Evolutionary conservation across 2,113 vertebrate genomes (phyloP).

Genomic region (Pachypanchax playfairii): DNA sequence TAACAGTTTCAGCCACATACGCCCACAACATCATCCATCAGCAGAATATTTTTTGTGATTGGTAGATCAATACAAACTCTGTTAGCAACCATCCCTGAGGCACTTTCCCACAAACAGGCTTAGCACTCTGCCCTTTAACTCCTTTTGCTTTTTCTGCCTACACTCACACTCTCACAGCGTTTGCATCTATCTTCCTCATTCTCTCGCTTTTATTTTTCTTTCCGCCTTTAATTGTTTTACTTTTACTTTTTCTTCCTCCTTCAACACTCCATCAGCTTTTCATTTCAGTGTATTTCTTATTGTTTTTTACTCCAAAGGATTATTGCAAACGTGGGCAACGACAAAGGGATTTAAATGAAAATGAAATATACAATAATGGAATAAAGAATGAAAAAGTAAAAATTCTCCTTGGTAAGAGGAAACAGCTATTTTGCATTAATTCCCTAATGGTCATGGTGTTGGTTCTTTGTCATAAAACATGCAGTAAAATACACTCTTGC

Average conservation of each 20-base stretch:
- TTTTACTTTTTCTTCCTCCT: too few relatives aligned
- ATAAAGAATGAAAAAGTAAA: too few relatives aligned
- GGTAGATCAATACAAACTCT: slow-evolving; percentile 70
- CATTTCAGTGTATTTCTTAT: too few relatives aligned
- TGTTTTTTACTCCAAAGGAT: too few relatives aligned
- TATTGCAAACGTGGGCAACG: too few relatives aligned
- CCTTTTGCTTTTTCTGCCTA: slow-evolving; percentile 22
- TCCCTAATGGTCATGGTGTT: background rate
- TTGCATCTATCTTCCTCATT: slow-evolving; percentile 34
- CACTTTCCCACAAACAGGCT: slow-evolving; percentile 74
- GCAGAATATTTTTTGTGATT: slow-evolving; percentile 52
- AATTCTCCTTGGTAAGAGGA: too few relatives aligned
- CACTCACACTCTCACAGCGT: slow-evolving; percentile 53
- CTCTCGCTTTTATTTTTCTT: background rate
- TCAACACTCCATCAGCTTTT: too few relatives aligned
- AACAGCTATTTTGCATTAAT: background rate
- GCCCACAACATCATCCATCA: slow-evolving; percentile 19
- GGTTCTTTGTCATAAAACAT: background rate
- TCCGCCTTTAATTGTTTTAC: too few relatives aligned
- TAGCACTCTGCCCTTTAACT: slow-evolving; percentile 45
- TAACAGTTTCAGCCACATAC: too few relatives aligned
- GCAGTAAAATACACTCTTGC: slow-evolving; percentile 8
- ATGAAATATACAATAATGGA: too few relatives aligned
- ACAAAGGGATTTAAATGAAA: too few relatives aligned
- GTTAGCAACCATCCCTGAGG: slow-evolving; percentile 65